Base-by-base conservation (phyloP, 2,888 invertebrate species). In the Hofmannophila pseudospretella region DNA sequence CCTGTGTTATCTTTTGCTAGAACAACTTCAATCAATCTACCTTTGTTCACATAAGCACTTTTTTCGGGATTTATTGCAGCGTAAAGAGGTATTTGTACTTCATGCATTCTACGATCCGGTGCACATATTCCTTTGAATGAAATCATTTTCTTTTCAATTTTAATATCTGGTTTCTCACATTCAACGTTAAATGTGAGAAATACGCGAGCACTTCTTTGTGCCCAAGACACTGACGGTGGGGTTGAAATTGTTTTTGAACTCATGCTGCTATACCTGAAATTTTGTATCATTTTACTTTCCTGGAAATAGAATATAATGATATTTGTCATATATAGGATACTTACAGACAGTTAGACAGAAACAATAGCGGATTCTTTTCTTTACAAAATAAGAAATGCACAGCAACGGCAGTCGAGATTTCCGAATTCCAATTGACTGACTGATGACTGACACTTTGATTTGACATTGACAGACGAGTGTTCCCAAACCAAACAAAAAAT, bases 211-310 rank as follows among this genome's bases (percentile, higher is more conserved):
- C 89, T 91, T 70, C 95, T 90, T 82, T 98, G 98, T 36, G 98
- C 98, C 98, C 98, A 98, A 69, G 93, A 91, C 40, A 97, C 94
- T 40, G 94, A 92, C 36, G 97, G 97, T 36, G 72, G 68, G 31
- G 58, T 65, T 44, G 55, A 48, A 37, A 58, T 49, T 46, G 47
- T 41, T 44, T 66, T 60, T 32, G 68, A 56, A 50, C 59, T 54
- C 73, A 70, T 71, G 10, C 2, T 31, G 19, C n/a, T n/a, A n/a
- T n/a, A n/a, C n/a, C n/a, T n/a, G n/a, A n/a, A n/a, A n/a, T n/a
- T n/a, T n/a, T n/a, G n/a, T n/a, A n/a, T n/a, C n/a, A n/a, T n/a
- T n/a, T n/a, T n/a, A n/a, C n/a, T n/a, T n/a, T n/a, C n/a, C n/a
- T n/a, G n/a, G n/a, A n/a, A n/a, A n/a, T n/a, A n/a, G n/a, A n/a